Conservation (phyloP, 2,888 invertebrate genomes). For the Trissolcus brochymenae region DNA sequence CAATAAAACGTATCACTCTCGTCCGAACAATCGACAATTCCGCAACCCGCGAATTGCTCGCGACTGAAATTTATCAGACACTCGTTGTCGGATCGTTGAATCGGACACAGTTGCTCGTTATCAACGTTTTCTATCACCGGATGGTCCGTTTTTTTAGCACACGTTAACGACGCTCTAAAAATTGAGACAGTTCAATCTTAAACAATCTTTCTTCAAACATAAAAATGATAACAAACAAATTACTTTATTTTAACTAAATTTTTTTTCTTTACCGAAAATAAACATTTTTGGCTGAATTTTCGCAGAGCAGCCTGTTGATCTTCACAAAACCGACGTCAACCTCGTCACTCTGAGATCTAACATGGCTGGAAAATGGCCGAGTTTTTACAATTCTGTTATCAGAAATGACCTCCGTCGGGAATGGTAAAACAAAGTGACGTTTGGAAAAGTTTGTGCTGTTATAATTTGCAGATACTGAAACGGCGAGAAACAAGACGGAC, state of each 20-base stretch:
- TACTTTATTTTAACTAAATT: not conserved
- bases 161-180: slow-evolving; percentile 60
- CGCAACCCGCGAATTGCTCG: slow-evolving; percentile 78
- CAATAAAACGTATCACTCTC: slow-evolving; percentile 77
- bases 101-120: slow-evolving; percentile 60
- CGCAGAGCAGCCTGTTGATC: slow-evolving; percentile 67
- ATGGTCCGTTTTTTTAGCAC: slow-evolving; percentile 47
- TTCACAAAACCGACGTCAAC: slow-evolving; percentile 41
- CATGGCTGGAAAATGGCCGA: not conserved
- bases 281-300: slow-evolving; percentile 62
- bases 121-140: slow-evolving; percentile 64
- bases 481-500: not conserved
- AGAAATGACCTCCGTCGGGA: slow-evolving; percentile 58
- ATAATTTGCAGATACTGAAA: slow-evolving; percentile 1
- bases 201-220: not conserved
- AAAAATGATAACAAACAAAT: not conserved
- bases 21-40: slow-evolving; percentile 77
- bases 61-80: slow-evolving; percentile 76
- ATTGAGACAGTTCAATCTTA: not conserved
- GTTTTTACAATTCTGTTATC: slow-evolving; percentile 59
- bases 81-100: slow-evolving; percentile 58
- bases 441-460: slow-evolving; percentile 56
- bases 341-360: slow-evolving; percentile 21
- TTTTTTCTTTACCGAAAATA: slow-evolving; percentile 61
- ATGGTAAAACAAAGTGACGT: slow-evolving; percentile 62